A percentile compares a stretch with the other conserved stretches of the same genome.
These are phyloP conservation scores for Anarrhichthys ocellatus DNA, from an alignment of 2,113 vertebrate species.

Conservation along the genomic window DNA sequence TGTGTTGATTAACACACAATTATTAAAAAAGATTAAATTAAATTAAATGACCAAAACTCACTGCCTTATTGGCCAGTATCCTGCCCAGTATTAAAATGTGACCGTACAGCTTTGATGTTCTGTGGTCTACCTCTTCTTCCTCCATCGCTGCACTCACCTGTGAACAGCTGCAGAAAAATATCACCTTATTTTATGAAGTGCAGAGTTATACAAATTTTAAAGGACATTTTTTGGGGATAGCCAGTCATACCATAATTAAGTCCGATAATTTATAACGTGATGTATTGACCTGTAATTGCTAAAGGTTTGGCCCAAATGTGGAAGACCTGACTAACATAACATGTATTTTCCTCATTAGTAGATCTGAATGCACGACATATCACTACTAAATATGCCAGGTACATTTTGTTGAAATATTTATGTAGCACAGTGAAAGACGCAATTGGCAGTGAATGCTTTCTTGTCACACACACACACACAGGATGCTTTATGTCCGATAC, in stretches of 20 bases:
- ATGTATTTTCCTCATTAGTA: slow-evolving; percentile 3
- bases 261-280: background rate
- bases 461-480: background rate
- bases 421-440: background rate
- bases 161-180: slow-evolving; percentile 1
- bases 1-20: background rate
- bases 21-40: background rate
- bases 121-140: background rate
- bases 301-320: background rate
- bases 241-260: background rate
- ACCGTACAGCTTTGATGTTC: background rate
- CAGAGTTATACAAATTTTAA: background rate
- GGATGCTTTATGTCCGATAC: background rate
- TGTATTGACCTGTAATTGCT: background rate
- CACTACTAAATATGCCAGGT: background rate
- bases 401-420: slow-evolving; percentile 3
- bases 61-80: slow-evolving; percentile 2
- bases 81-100: background rate
- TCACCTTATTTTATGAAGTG: slow-evolving; percentile 20
- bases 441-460: background rate
- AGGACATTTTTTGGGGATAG: background rate
- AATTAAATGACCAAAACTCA: background rate
- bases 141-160: background rate
- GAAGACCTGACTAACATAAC: background rate
- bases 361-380: background rate